phyloP scores from a whole-genome alignment of 2,113 vertebrate species.

The Cathartes aura region DNA sequence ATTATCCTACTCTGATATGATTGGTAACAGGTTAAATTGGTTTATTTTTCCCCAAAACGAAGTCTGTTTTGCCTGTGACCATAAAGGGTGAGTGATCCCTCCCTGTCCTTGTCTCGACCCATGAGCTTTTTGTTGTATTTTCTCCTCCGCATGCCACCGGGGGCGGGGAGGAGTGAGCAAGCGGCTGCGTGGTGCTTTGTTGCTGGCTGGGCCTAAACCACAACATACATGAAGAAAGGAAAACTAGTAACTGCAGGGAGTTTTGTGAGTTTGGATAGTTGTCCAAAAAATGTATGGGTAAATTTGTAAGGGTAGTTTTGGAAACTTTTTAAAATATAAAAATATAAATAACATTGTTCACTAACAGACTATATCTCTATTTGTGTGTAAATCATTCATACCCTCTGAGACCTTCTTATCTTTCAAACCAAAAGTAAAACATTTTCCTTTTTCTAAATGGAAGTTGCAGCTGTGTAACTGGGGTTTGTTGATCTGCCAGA shows the following conservation, averaged over 20 bases:
- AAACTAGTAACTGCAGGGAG: neutral
- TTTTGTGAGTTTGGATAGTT: neutral
- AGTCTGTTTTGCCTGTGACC: too few species aligned
- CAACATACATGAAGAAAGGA: neutral
- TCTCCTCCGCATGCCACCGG: too few species aligned
- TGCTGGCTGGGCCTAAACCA: too few species aligned
- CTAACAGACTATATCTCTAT: neutral
- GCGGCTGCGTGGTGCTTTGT: too few species aligned
- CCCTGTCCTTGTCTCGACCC: too few species aligned
- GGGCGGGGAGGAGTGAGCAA: too few species aligned
- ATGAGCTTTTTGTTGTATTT: too few species aligned
- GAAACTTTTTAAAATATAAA: neutral
- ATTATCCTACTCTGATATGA: too few species aligned
- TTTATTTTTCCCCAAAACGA: too few species aligned
- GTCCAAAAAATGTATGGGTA: neutral
- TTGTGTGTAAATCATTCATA: neutral
- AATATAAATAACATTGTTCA: neutral
- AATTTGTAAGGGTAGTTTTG: neutral
- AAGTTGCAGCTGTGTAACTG: neutral
- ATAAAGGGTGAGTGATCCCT: too few species aligned
- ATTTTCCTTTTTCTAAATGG: neutral
- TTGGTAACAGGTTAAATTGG: too few species aligned
- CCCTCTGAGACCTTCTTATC: neutral
- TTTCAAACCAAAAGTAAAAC: neutral
- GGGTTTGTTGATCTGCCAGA: neutral